These are phyloP conservation scores for Prochilodus magdalenae DNA, from an alignment of 2,113 vertebrate genomes.

Conservation along the genomic window DNA sequence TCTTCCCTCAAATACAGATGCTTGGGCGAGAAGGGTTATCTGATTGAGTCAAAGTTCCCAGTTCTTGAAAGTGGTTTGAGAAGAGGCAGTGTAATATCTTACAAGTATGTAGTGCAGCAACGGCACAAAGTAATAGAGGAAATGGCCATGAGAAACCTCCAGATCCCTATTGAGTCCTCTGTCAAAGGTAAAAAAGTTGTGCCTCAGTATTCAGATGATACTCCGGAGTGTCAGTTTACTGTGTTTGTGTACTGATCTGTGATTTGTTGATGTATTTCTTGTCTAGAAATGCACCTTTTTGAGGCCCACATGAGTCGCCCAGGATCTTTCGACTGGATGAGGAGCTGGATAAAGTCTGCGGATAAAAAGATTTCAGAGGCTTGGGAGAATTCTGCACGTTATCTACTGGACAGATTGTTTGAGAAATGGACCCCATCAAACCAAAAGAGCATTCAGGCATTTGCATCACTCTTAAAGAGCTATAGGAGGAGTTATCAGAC, in stretches of 20 bases:
- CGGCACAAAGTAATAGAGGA: neutral
- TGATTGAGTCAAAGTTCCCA: slow-evolving; percentile 63
- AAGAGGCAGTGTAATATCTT: fast-evolving
- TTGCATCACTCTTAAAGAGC: neutral
- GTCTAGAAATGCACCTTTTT: slow-evolving; percentile 69
- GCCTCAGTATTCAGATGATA: neutral
- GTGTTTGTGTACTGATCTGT: neutral
- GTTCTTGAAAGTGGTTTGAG: fast-evolving
- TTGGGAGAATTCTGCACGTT: slow-evolving; percentile 59
- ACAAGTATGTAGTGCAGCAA: slow-evolving; percentile 60
- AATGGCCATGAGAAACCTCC: fast-evolving
- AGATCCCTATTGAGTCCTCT: neutral
- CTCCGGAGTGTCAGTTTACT: neutral
- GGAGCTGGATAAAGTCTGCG: fast-evolving
- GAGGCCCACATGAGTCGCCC: slow-evolving; percentile 59
- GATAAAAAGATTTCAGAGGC: slow-evolving; percentile 21
- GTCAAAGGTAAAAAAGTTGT: slow-evolving; percentile 60
- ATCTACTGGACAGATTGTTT: slow-evolving; percentile 65
- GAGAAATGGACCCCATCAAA: slow-evolving; percentile 62
- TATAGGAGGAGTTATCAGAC: fast-evolving
- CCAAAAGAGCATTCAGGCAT: slow-evolving; percentile 18
- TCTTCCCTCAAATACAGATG: slow-evolving; percentile 41
- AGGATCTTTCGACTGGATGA: fast-evolving
- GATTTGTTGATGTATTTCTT: neutral
- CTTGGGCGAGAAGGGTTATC: slow-evolving; percentile 18